Conservation (phyloP, 2,797 vertebrate species). For the Myoxocephalus aenaeus region DNA sequence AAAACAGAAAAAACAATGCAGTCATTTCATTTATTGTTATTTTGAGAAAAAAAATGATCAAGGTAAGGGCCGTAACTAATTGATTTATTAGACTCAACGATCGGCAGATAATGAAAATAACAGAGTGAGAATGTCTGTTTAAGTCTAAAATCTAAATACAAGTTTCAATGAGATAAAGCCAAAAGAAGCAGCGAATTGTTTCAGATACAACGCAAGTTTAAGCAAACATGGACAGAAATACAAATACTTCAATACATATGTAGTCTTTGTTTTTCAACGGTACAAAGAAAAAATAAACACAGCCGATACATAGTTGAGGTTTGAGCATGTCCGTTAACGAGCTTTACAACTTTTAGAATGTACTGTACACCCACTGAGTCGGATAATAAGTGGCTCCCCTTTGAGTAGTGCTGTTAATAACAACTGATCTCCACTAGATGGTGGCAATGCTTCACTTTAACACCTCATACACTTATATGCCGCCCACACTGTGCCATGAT, state of each 20-base stretch:
- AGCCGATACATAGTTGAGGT: neutral
- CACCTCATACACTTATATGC: neutral
- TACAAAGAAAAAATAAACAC: neutral
- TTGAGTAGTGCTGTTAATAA: neutral
- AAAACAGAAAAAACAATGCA: too few relatives aligned
- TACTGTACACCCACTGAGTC: too few relatives aligned
- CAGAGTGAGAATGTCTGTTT: too few relatives aligned
- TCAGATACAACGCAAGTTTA: neutral
- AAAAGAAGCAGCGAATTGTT: neutral
- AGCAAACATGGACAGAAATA: neutral
- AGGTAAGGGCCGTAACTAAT: neutral
- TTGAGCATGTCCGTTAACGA: neutral
- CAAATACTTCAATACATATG: neutral
- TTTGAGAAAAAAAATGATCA: neutral
- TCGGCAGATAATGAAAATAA: too few relatives aligned
- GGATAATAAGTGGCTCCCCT: neutral
- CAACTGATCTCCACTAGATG: constrained; percentile 69
- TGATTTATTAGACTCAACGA: too few relatives aligned
- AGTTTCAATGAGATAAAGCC: neutral
- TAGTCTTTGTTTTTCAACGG: neutral
- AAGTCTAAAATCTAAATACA: neutral
- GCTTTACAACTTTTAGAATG: neutral
- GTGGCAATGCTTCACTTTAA: constrained; percentile 39
- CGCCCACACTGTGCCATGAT: constrained; percentile 29
- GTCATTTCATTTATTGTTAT: neutral